Evolutionary conservation across 2,888 invertebrate genomes (phyloP), one percentile per base, ranked within the genome.

Genomic region (Luffia ferchaultella): DNA sequence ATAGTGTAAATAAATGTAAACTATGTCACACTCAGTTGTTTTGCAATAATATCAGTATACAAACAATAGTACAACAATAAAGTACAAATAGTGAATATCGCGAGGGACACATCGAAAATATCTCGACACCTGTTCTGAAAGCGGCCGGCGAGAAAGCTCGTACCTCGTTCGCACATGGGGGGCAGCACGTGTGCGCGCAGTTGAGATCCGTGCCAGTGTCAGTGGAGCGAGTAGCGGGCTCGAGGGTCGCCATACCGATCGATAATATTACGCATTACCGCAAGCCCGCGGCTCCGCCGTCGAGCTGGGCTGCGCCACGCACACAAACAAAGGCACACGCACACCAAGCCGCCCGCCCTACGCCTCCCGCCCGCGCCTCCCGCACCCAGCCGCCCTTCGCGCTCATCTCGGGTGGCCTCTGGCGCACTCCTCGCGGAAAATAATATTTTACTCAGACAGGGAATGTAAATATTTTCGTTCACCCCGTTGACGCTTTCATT

Each of bases 231-330:
- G 30, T 30, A n/a, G n/a, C n/a, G 43, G 70, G 67, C 68, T 68
- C 61, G 58, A 66, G 68, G 66, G 67, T 59, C 58, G 45, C 63
- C 72, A 80, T 78, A 68, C 67, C 72, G 83, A 84, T 84, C 84
- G 82, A 85, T 84, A 84, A 68, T 76, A 83, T 78, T 82, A 84
- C 84, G 84, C 83, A 77, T 80, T 82, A 82, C 75, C 51, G 50
- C 53, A 67, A 68, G 64, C 64, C 46, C 67, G 49, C 49, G 70
- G 68, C 73, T 68, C 62, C 57, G 57, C 56, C 20, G 46, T 20
- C 46, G 30, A 19, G 45, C 45, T 19, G 48, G 16, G 19, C 15
- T 43, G 48, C 47, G 42, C 18, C 51, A 20, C 48, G 16, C 49
- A 15, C 40, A 2, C 44, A 7, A 17, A 9, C 44, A 17, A 17